Conservation (phyloP, 2,888 invertebrate genomes). For the Drosophila mercatorum region DNA sequence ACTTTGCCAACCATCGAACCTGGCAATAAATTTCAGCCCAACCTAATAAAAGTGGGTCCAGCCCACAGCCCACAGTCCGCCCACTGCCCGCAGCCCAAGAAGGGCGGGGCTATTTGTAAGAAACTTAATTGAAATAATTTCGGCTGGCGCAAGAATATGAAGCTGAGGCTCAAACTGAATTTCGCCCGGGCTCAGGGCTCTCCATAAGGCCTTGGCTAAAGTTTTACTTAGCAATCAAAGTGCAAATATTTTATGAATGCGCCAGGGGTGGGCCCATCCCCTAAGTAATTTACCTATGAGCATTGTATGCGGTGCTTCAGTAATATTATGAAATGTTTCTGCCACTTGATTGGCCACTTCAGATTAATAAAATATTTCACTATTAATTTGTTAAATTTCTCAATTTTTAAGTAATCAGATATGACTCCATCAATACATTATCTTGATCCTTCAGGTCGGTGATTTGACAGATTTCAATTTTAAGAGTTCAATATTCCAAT, state of each 20-base stretch:
- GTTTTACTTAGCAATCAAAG: constrained; percentile 69
- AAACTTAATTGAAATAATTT: constrained; percentile 79
- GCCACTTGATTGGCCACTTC: not conserved
- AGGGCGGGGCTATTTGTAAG: constrained; percentile 42
- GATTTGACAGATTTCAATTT: too few relatives aligned
- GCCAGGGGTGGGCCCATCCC: not conserved
- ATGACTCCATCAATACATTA: too few relatives aligned
- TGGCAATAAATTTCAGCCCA: constrained; percentile 71
- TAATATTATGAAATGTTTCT: constrained; percentile 2
- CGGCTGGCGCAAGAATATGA: constrained; percentile 31
- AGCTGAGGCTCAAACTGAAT: constrained; percentile 2
- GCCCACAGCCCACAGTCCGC: constrained; percentile 20
- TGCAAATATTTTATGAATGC: constrained; percentile 34
- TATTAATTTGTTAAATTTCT: not conserved
- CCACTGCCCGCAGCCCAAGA: constrained; percentile 5
- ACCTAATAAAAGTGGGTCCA: constrained; percentile 72
- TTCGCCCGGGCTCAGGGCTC: not conserved
- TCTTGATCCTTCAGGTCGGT: too few relatives aligned
- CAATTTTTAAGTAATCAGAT: too few relatives aligned
- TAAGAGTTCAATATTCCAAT: too few relatives aligned
- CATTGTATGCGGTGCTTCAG: constrained; percentile 1
- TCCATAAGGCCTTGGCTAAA: constrained; percentile 36
- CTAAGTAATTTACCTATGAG: constrained; percentile 17
- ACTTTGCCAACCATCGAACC: constrained; percentile 74
- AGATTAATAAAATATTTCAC: not conserved